These are phyloP conservation scores for Abrostola tripartita DNA, from an alignment of 2,888 invertebrate species.

Conservation along the genomic window DNA sequence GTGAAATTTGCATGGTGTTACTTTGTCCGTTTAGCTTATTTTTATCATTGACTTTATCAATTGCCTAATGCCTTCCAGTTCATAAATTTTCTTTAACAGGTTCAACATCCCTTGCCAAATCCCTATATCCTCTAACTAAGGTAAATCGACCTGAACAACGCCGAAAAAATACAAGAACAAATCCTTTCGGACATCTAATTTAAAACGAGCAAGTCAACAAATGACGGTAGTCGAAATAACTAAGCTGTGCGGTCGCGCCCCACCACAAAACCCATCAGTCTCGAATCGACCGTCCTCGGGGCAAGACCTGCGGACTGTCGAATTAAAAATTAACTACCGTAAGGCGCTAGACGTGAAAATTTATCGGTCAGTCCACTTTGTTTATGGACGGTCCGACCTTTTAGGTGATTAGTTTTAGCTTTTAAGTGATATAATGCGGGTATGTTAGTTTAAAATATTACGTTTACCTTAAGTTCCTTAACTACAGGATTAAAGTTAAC, in stretches of 20 bases:
- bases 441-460: constrained; percentile 43
- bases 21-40: too few relatives aligned
- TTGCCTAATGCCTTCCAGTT: not conserved
- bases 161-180: constrained; percentile 62
- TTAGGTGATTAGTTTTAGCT: constrained; percentile 75
- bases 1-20: too few relatives aligned
- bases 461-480: constrained; percentile 24
- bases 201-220: constrained; percentile 79
- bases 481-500: not conserved
- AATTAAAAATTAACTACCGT: constrained; percentile 83
- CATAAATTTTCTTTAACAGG: not conserved
- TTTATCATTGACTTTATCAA: too few relatives aligned
- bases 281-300: constrained; percentile 75
- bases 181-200: constrained; percentile 73
- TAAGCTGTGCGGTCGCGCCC: constrained; percentile 79
- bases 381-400: constrained; percentile 75
- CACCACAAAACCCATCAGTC: constrained; percentile 79
- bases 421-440: constrained; percentile 62
- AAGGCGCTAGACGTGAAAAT: constrained; percentile 71
- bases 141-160: constrained; percentile 32
- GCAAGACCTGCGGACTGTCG: constrained; percentile 74
- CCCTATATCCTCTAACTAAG: constrained; percentile 22
- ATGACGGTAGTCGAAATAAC: constrained; percentile 85
- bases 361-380: constrained; percentile 76
- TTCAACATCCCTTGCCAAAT: not conserved